These are phyloP conservation scores for Achatina immaculata DNA, from an alignment of 1,140 invertebrate genomes.

Conservation along the genomic window DNA sequence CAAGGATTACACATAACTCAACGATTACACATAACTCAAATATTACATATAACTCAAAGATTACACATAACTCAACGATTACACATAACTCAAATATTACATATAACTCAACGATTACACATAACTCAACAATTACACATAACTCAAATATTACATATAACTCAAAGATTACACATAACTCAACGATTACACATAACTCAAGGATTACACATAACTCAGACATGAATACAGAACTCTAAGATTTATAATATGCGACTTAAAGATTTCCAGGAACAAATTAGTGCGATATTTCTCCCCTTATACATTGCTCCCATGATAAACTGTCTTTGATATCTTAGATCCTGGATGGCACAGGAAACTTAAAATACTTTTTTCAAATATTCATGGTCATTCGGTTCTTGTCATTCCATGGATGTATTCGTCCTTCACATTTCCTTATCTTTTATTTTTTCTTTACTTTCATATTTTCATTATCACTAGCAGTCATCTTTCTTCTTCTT, in stretches of 20 bases:
- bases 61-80: not conserved
- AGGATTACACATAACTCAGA: not conserved
- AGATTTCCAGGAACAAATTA: too few relatives aligned
- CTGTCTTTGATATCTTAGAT: too few relatives aligned
- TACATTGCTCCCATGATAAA: too few relatives aligned
- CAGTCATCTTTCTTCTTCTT: too few relatives aligned
- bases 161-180: not conserved
- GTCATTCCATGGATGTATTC: too few relatives aligned
- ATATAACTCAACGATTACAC: not conserved
- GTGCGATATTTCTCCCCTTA: too few relatives aligned
- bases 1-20: not conserved
- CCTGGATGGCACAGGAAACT: too few relatives aligned
- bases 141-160: not conserved
- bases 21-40: not conserved
- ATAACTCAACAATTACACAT: not conserved
- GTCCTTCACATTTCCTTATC: too few relatives aligned
- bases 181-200: not conserved
- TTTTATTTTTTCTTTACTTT: too few relatives aligned
- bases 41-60: not conserved
- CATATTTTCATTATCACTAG: too few relatives aligned
- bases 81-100: not conserved
- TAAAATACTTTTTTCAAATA: too few relatives aligned
- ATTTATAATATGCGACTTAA: not conserved
- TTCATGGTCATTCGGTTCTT: too few relatives aligned
- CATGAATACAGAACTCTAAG: not conserved